Base-by-base conservation (phyloP, 2,113 vertebrate genomes). In the Sander lucioperca region DNA sequence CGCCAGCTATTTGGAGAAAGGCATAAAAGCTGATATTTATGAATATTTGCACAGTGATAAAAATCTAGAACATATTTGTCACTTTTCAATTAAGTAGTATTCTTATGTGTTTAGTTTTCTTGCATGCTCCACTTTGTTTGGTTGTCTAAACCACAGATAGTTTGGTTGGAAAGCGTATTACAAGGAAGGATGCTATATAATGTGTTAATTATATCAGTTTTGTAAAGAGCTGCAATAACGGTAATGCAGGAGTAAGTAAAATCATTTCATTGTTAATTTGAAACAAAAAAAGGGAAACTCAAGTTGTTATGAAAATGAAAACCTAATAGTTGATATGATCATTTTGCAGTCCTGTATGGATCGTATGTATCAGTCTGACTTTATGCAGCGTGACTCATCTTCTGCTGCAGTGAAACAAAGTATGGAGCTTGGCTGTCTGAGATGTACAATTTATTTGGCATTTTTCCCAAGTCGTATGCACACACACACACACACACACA, bases 371-470 rank as follows among this genome's bases (percentile, higher is more conserved):
- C 86, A 61, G 43, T 69, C 75, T 27, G 27, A 74, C 74, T 79
- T 82, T 63, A 43, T 82, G 80, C 62, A 56, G 88, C 71, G 88
- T 95, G 94, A 95, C 79, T 94, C 94, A 94, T 93, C 88, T 91
- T 88, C 87, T 91, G 93, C 92, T 87, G 93, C 93, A 85, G 65
- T 77, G 79, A 83, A 56, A 86, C 76, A 85, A 91, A 92, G 66
- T 90, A 94, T 91, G 88, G 79, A 86, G 89, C 89, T 91, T 88
- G 86, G 90, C 92, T 82, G 83, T 81, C 74, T 87, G 82, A 80
- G 86, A 94, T 92, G 90, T 92, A 91, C 84, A 91, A 91, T 93
- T 90, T 94, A 11, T 87, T 93, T 93, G 93, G 90, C 94, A 88
- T 92, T 93, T 88, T 92, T 93, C 90, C 92, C 83, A 88, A 92